Evolutionary conservation across 2,113 vertebrate species (phyloP).

Genomic region (Ovibos moschatus): DNA sequence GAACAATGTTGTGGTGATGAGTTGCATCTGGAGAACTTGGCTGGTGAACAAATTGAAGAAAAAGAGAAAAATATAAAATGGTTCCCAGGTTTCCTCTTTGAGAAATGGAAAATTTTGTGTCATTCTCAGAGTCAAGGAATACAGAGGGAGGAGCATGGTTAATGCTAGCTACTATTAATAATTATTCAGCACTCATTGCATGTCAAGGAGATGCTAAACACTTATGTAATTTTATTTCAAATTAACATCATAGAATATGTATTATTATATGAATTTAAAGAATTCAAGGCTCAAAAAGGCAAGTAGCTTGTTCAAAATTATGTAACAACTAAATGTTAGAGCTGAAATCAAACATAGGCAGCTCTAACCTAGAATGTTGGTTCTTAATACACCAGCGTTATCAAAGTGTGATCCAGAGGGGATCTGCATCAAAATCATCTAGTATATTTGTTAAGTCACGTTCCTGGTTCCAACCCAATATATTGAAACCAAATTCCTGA

Average conservation of each 20-base stretch:
- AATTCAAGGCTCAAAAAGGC: background rate
- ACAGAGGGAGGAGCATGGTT: background rate
- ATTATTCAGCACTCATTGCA: background rate
- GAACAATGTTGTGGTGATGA: background rate
- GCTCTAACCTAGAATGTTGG: background rate
- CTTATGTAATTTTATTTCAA: background rate
- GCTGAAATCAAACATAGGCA: background rate
- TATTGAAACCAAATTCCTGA: background rate
- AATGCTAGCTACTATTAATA: background rate
- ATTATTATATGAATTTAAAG: background rate
- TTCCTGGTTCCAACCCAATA: background rate
- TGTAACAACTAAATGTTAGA: background rate
- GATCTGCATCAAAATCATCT: background rate
- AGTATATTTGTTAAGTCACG: background rate
- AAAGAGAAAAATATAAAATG: background rate
- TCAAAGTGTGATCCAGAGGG: background rate
- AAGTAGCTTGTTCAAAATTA: background rate
- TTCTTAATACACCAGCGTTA: background rate
- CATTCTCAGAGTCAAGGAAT: background rate
- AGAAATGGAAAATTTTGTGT: background rate
- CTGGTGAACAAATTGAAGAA: background rate
- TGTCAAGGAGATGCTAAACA: background rate
- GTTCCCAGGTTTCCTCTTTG: background rate
- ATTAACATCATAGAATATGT: background rate
- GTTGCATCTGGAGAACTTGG: background rate